Percentiles rank a stretch among this genome's conserved stretches.
Conservation (phyloP, 2,797 vertebrate genomes). For the Sebastes goodei region DNA sequence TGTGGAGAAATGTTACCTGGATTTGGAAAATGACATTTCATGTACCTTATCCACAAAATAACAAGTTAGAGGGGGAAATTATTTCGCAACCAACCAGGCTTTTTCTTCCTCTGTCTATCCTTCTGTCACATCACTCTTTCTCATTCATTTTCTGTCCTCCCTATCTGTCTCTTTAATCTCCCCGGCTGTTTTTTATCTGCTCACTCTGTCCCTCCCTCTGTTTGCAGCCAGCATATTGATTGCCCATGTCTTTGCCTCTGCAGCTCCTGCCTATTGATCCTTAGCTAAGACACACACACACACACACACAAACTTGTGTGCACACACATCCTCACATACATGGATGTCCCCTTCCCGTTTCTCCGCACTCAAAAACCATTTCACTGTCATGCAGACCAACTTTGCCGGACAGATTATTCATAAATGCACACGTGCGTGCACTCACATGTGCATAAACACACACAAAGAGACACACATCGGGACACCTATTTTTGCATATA, state of each 20-base stretch:
- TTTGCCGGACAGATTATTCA: slow-evolving; percentile 24
- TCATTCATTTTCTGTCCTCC: slow-evolving; percentile 66
- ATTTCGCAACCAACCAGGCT: background rate
- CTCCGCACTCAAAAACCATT: background rate
- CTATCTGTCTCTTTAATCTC: slow-evolving; percentile 78
- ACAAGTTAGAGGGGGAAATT: background rate
- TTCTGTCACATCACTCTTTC: slow-evolving; percentile 55
- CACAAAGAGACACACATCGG: slow-evolving; percentile 38
- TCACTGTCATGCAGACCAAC: slow-evolving; percentile 17
- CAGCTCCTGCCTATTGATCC: slow-evolving; percentile 86
- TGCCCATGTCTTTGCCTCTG: slow-evolving; percentile 84
- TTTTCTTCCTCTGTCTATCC: slow-evolving; percentile 16
- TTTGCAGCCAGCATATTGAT: slow-evolving; percentile 85
- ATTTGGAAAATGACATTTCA: background rate
- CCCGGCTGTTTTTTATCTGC: slow-evolving; percentile 70
- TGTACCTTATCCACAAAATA: background rate
- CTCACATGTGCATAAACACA: slow-evolving; percentile 39
- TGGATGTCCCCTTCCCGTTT: slow-evolving; percentile 10
- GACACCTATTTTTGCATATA: slow-evolving; percentile 60
- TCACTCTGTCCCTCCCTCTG: slow-evolving; percentile 73
- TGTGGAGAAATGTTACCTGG: background rate
- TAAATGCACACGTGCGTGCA: slow-evolving; percentile 38
- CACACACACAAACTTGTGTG: slow-evolving; percentile 13
- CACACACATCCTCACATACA: slow-evolving; percentile 34
- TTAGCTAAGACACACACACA: slow-evolving; percentile 53